phyloP scores from a whole-genome alignment of 2,113 vertebrate genomes.

The Peromyscus polionotus region DNA sequence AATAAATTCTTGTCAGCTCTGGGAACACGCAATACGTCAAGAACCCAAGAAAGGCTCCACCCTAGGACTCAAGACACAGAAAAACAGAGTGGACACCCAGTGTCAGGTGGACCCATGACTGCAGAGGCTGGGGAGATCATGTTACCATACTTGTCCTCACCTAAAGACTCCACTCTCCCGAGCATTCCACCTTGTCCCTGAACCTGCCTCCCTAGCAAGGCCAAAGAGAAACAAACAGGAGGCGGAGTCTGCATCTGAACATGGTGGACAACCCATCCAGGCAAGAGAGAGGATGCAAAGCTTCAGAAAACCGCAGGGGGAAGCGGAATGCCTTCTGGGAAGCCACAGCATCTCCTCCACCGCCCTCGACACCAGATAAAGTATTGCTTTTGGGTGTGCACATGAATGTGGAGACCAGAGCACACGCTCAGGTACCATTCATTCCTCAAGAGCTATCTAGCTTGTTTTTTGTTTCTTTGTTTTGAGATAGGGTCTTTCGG shows the following conservation, averaged over 20 bases:
- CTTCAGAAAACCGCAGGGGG: neutral
- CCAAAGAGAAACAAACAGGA: neutral
- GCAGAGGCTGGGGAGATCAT: neutral
- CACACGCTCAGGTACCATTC: neutral
- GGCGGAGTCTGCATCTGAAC: neutral
- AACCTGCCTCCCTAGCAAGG: neutral
- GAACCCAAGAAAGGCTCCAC: conserved; percentile 57
- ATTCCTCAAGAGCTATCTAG: neutral
- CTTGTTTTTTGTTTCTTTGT: neutral
- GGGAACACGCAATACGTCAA: conserved; percentile 54
- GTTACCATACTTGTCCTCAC: neutral
- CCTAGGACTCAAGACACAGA: conserved; percentile 54
- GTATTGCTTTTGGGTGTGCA: neutral
- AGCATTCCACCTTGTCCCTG: neutral
- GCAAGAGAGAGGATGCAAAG: neutral
- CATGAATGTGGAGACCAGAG: neutral
- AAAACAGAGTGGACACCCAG: conserved; percentile 7
- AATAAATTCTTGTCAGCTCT: conserved; percentile 73
- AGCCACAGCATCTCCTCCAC: too few relatives aligned
- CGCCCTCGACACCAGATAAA: rapidly evolving
- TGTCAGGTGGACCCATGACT: neutral
- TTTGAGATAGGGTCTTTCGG: neutral
- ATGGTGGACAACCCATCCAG: neutral
- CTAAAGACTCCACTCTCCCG: neutral
- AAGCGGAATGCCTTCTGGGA: neutral